phyloP scores from a whole-genome alignment of 2,888 invertebrate genomes.

The Aphodius sticticus region DNA sequence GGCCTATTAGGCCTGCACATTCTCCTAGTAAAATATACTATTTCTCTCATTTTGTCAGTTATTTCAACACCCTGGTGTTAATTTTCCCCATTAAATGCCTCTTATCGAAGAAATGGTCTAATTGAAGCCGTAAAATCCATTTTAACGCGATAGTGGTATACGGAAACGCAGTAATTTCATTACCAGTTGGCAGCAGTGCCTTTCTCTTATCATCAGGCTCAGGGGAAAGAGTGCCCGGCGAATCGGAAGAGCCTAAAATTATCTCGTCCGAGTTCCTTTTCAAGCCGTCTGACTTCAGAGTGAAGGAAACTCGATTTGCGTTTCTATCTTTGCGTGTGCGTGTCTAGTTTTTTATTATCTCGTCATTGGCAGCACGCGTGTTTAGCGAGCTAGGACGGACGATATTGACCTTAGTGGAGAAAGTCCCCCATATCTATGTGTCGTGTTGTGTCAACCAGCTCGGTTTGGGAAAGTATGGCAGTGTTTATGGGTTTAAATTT shows the following conservation, averaged over 20 bases:
- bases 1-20: too few species aligned
- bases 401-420: not conserved
- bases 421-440: not conserved
- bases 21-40: too few species aligned
- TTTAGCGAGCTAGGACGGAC: not conserved
- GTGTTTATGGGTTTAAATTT: not conserved
- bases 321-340: not conserved
- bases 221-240: not conserved
- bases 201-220: not conserved
- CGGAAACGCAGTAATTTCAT: not conserved
- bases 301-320: not conserved
- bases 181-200: not conserved
- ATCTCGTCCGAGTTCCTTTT: constrained; percentile 4
- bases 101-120: not conserved
- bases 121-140: not conserved
- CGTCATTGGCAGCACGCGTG: not conserved
- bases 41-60: too few species aligned
- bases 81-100: not conserved
- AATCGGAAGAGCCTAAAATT: constrained; percentile 4
- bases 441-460: not conserved
- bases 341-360: not conserved
- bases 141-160: too few species aligned
- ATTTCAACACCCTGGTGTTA: not conserved
- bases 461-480: not conserved
- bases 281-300: not conserved